phyloP scores from a whole-genome alignment of 1,140 invertebrate genomes.

The Pemphigus obesinymphae region DNA sequence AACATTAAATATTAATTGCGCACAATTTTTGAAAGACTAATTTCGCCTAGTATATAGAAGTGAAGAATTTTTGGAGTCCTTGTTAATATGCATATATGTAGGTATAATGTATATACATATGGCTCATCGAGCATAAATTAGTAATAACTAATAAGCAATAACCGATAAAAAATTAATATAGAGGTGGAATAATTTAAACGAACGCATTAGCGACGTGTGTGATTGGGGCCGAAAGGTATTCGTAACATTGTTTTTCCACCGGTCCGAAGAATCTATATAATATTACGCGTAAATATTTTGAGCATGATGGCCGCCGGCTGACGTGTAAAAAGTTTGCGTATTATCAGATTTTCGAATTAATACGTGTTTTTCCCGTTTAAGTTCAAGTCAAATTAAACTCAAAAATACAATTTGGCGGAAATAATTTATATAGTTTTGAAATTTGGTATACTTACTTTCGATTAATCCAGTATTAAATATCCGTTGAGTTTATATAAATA shows the following conservation, averaged over 20 bases:
- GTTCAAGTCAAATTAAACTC: too few species aligned
- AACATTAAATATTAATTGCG: neutral
- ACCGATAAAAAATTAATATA: neutral
- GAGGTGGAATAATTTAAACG: slow-evolving; percentile 10
- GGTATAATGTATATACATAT: too few species aligned
- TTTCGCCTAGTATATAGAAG: neutral
- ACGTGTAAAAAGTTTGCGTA: neutral
- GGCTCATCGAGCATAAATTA: neutral
- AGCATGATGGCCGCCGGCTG: neutral
- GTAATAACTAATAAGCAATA: too few species aligned
- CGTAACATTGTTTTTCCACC: neutral
- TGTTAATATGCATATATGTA: neutral
- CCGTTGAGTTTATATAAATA: too few species aligned
- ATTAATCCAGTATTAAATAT: too few species aligned
- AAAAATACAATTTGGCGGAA: too few species aligned
- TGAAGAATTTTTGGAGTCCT: neutral
- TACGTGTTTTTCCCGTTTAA: too few species aligned
- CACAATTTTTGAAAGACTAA: neutral
- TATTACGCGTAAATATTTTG: neutral
- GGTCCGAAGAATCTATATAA: neutral
- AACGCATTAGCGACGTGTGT: neutral
- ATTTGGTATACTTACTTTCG: too few species aligned
- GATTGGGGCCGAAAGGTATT: neutral
- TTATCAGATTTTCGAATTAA: too few species aligned
- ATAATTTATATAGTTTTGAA: too few species aligned